phyloP scores from a whole-genome alignment of 1,140 invertebrate genomes.

The Lordiphosa stackelbergi region DNA sequence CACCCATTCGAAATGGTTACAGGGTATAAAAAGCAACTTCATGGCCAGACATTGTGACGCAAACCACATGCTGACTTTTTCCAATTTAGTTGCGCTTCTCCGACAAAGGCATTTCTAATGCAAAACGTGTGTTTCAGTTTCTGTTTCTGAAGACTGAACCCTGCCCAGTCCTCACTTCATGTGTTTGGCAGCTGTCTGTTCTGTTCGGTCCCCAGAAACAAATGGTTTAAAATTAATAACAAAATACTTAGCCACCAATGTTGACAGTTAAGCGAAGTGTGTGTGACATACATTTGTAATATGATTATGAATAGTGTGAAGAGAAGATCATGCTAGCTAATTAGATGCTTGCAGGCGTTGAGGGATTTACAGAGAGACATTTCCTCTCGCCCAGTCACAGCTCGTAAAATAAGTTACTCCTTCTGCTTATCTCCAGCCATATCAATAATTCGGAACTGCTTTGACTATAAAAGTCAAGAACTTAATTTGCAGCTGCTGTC shows the following conservation, averaged over 20 bases:
- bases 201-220: constrained; percentile 14
- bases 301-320: constrained; percentile 39
- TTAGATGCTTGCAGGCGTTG: constrained; percentile 16
- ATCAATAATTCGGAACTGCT: constrained; percentile 70
- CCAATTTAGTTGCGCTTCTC: constrained; percentile 26
- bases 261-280: constrained; percentile 62
- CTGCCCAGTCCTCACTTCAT: constrained; percentile 29
- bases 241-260: constrained; percentile 33
- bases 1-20: no score
- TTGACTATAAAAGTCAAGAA: constrained; percentile 70
- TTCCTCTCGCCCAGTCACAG: not conserved
- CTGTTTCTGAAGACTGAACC: constrained; percentile 8
- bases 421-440: constrained; percentile 29
- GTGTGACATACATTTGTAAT: constrained; percentile 57
- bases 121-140: constrained; percentile 57
- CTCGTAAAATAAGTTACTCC: constrained; percentile 1
- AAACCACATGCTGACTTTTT: constrained; percentile 65
- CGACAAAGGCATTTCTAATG: constrained; percentile 55
- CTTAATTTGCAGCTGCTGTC: constrained; percentile 72
- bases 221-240: constrained; percentile 57
- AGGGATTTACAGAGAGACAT: no score
- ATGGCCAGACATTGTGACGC: constrained; percentile 56
- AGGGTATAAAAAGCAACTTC: constrained; percentile 17
- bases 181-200: constrained; percentile 55
- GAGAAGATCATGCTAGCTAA: constrained; percentile 9